Evolutionary conservation across 2,113 vertebrate species (phyloP), one percentile per base, ranked within the genome.

Genomic region (Solenodon paradoxus): DNA sequence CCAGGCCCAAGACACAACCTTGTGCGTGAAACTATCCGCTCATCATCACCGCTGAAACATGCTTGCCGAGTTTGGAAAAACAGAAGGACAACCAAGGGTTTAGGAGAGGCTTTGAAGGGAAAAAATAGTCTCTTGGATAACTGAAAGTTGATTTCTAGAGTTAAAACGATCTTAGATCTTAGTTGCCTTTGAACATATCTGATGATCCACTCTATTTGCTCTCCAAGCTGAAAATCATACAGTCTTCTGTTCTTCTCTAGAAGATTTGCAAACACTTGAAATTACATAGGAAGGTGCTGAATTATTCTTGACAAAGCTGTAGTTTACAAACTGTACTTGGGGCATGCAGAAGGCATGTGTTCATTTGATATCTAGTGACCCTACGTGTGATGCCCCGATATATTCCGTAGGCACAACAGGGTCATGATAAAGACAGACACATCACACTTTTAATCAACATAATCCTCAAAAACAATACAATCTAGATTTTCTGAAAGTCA

Each of bases 151-250:
- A 88, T 78, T 95, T 77, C 32, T 32, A 94, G 40, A 49, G 81
- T 85, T 69, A 77, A 92, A 45, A 12, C 35, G 26, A 51, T 5
- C 85, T 74, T 61, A 88, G 77, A 63, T 82, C 35, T 88, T 72
- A 79, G 59, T 32, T 93, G 64, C 69, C 45, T 95, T 92, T 95
- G 53, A 80, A 47, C n/a, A 81, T 35, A 63, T 47, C 9, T 9
- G n/a, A 71, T 96, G 94, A 95, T 45, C 88, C 81, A 94, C n/a
- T 55, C 55, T 13, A 11, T 80, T 93, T 93, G 53, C 68, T 79
- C 30, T 90, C 64, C 66, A 91, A 55, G 53, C 47, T 86, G 24
- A 61, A 94, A 63, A 80, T 61, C 42, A 88, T 47, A 64, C n/a
- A n/a, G 28, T 68, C 55, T 89, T 89, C 53, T 55, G 3, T 40